phyloP scores from a whole-genome alignment of 2,797 vertebrate species.

The Echiichthys vipera region DNA sequence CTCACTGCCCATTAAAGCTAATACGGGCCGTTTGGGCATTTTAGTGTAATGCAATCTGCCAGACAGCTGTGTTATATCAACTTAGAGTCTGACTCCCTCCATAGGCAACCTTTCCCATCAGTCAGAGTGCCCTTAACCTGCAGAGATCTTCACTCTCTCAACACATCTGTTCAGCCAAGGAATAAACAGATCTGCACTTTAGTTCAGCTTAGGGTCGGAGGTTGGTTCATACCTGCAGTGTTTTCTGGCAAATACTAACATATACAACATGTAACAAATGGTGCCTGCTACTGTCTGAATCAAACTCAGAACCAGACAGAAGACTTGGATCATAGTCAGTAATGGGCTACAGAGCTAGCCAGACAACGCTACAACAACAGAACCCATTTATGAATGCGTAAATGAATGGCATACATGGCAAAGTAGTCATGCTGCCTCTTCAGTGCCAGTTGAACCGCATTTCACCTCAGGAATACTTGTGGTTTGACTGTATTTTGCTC shows the following conservation, averaged over 20 bases:
- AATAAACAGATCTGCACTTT: conserved; percentile 64
- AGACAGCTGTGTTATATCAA: conserved; percentile 69
- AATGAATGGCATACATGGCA: conserved; percentile 2
- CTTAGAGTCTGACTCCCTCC: conserved; percentile 32
- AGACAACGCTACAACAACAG: neutral
- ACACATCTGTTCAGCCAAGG: conserved; percentile 52
- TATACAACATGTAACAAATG: conserved; percentile 59
- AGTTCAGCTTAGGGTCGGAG: conserved; percentile 16
- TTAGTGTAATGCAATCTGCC: conserved; percentile 47
- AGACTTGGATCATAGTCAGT: conserved; percentile 9
- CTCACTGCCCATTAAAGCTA: conserved; percentile 50
- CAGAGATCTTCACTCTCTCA: conserved; percentile 39
- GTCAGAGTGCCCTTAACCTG: conserved; percentile 51
- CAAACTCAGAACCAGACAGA: conserved; percentile 32
- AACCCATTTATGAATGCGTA: conserved; percentile 7
- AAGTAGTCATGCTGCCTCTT: conserved; percentile 14
- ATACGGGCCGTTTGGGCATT: conserved; percentile 15
- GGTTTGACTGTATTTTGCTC: conserved; percentile 21
- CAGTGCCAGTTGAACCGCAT: neutral
- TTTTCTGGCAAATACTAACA: conserved; percentile 39
- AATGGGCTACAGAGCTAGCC: conserved; percentile 16
- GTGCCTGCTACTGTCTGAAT: conserved; percentile 50
- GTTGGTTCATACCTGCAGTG: conserved; percentile 28
- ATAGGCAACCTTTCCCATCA: conserved; percentile 8
- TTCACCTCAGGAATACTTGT: conserved; percentile 28